phyloP scores from a whole-genome alignment of 2,113 vertebrate genomes.

The Python bivittatus region DNA sequence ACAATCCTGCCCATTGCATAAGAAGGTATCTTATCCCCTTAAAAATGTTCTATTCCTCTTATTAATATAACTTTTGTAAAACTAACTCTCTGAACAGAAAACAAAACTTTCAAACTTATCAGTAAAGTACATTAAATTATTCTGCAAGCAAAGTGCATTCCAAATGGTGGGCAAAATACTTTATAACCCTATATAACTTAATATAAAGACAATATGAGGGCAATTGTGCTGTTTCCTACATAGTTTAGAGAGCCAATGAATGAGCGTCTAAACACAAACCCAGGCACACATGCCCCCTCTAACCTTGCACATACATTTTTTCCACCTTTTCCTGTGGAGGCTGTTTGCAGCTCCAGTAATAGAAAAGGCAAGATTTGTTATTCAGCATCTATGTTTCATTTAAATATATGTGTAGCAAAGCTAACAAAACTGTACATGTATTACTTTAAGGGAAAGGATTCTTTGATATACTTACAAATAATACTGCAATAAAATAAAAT shows the following conservation, averaged over 20 bases:
- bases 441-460: neutral
- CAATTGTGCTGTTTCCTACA: neutral
- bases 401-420: neutral
- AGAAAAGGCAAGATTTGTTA: neutral
- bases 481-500: neutral
- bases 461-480: neutral
- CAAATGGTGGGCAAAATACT: neutral
- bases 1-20: neutral
- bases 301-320: neutral
- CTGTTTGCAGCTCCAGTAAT: neutral
- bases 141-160: neutral
- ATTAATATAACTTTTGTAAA: conserved; percentile 22
- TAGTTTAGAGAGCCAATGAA: neutral
- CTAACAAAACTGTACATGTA: neutral
- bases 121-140: neutral
- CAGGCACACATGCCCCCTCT: neutral
- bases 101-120: neutral
- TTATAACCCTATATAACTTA: neutral
- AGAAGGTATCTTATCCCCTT: conserved; percentile 10
- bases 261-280: neutral
- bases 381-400: neutral
- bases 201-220: neutral
- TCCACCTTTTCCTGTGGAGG: neutral
- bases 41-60: neutral
- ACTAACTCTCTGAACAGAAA: conserved; percentile 13